Evolutionary conservation across 2,888 invertebrate genomes (phyloP).

Genomic region (Eupithecia dodoneata): DNA sequence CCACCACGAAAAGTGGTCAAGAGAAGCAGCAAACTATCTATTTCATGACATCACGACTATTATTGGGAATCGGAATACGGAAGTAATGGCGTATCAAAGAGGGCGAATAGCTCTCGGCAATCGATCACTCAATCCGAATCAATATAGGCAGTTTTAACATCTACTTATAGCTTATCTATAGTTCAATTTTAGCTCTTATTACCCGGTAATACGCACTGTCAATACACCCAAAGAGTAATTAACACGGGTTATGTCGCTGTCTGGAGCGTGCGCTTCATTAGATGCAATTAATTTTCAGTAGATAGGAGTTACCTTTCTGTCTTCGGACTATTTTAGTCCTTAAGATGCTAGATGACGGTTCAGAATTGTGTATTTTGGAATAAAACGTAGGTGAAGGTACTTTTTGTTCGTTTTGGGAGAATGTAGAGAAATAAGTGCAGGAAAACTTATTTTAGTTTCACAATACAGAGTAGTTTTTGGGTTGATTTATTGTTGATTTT

Average conservation of each 20-base stretch:
- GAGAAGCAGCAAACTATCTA: not conserved
- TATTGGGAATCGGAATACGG: not conserved
- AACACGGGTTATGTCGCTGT: constrained; percentile 47
- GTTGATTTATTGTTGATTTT: not conserved
- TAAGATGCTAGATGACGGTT: not conserved
- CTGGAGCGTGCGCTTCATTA: constrained; percentile 65
- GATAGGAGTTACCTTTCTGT: constrained; percentile 21
- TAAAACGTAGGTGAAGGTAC: not conserved
- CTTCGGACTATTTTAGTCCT: not conserved
- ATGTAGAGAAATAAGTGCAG: not conserved
- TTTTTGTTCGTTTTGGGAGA: not conserved
- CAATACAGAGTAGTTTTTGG: not conserved
- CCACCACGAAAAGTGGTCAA: too few species aligned
- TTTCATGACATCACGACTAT: not conserved
- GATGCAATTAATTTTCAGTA: constrained; percentile 68
- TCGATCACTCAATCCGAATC: not conserved
- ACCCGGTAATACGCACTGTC: constrained; percentile 26
- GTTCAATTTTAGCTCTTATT: constrained; percentile 18
- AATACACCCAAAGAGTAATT: constrained; percentile 36
- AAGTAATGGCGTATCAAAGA: not conserved
- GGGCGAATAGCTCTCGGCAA: not conserved
- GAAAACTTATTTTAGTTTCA: not conserved
- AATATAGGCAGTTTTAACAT: not conserved
- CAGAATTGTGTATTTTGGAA: not conserved
- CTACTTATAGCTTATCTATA: not conserved